phyloP scores from a whole-genome alignment of 2,113 vertebrate species.

The Galeopterus variegatus region DNA sequence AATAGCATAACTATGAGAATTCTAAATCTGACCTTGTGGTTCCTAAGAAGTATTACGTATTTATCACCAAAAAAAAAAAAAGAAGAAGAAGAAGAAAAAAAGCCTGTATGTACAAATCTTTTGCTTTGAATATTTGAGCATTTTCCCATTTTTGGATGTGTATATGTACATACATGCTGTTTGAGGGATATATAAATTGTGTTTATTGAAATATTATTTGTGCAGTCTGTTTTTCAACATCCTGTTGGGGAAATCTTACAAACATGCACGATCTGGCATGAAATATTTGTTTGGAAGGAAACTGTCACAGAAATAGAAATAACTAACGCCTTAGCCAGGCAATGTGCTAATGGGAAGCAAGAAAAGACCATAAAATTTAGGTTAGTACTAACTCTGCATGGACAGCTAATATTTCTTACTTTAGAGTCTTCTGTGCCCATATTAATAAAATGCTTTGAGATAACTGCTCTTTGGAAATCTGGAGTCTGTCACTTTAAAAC shows the following conservation, averaged over 20 bases:
- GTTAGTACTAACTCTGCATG: conserved; percentile 1
- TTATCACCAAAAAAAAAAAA: neutral
- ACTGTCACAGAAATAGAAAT: conserved; percentile 48
- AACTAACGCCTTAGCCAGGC: conserved; percentile 18
- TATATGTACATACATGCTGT: neutral
- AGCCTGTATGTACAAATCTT: neutral
- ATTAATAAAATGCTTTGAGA: conserved; percentile 22
- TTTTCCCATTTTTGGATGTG: conserved; percentile 8
- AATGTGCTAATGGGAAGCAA: neutral
- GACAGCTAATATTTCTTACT: conserved; percentile 19
- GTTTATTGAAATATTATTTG: conserved; percentile 58
- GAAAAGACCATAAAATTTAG: conserved; percentile 30
- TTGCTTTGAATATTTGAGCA: neutral
- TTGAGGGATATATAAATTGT: conserved; percentile 16
- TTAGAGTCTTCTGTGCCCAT: neutral
- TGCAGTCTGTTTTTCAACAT: conserved; percentile 63
- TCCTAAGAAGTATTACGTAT: neutral
- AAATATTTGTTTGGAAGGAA: conserved; percentile 58
- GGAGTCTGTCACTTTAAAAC: conserved; percentile 29
- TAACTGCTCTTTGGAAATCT: neutral
- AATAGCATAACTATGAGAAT: conserved; percentile 9
- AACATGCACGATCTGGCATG: conserved; percentile 21
- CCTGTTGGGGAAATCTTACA: conserved; percentile 16
- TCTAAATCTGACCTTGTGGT: neutral
- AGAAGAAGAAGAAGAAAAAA: neutral